Evolutionary conservation across 2,113 vertebrate species (phyloP).

Genomic region (Sinosuthora webbiana): DNA sequence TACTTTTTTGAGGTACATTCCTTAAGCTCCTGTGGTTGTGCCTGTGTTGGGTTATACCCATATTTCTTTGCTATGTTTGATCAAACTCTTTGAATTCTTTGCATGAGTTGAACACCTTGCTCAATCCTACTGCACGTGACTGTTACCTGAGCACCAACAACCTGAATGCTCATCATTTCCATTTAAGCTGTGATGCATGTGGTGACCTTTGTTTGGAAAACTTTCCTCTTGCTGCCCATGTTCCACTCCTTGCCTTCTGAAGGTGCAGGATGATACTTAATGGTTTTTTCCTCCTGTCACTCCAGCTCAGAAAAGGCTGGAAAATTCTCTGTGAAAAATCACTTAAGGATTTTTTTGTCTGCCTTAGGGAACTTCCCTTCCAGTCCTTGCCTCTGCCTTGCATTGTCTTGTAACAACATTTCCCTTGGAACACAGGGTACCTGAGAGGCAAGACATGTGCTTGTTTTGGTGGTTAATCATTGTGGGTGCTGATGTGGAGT

Average conservation of each 20-base stretch:
- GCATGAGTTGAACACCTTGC: not conserved
- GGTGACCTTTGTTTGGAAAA: not conserved
- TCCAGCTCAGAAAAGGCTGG: not conserved
- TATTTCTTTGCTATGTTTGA: not conserved
- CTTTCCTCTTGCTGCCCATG: not conserved
- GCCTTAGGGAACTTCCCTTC: not conserved
- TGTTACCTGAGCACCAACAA: not conserved
- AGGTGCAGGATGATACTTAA: not conserved
- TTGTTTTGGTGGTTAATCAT: not conserved
- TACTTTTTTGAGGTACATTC: accelerated
- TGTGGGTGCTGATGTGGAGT: not conserved
- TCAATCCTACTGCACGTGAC: accelerated
- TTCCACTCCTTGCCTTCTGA: not conserved
- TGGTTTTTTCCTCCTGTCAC: not conserved
- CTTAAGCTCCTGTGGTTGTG: not conserved
- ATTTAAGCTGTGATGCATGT: not conserved
- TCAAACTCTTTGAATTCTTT: not conserved
- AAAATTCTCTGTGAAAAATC: not conserved
- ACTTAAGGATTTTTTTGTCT: not conserved
- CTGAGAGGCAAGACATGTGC: not conserved
- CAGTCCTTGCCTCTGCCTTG: not conserved
- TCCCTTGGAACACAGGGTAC: not conserved
- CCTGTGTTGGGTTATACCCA: not conserved
- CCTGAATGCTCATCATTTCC: not conserved
- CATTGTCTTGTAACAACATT: not conserved